Base-by-base conservation (phyloP, 2,888 invertebrate genomes). In the Conchocele bisecta region DNA sequence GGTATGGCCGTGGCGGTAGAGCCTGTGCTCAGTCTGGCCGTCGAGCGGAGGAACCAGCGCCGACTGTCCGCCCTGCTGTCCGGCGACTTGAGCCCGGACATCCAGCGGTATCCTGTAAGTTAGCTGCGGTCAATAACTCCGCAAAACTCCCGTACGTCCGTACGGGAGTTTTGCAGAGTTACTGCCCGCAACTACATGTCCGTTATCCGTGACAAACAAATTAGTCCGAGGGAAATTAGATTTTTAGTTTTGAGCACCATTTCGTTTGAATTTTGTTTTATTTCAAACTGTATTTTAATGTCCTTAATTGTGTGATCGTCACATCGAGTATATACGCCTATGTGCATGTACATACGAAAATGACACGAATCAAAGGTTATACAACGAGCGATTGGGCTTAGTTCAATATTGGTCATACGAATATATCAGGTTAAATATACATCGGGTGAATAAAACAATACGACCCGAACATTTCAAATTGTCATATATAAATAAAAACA, bases 51-150 rank as follows among this genome's bases (percentile, higher is more conserved):
- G 42, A 66, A 48, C 41, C 72, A 76, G 22, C 60, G 76, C 22
- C 51, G 76, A 20, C 65, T 76, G 1, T 41, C 69, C 20, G 76
- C 76, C 5, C 41, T 76, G n/a, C 13, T 76, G 35, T 29, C 54
- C n/a, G 42, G 7, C 24, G 76, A 76, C 15, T 20, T 17, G 4
- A 58, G 58, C 11, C 44, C 61, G 11, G 73, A 76, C 11, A 41
- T 69, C 17, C 63, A 66, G 41, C 57, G 57, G 26, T 73, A 42
- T 29, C 66, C 72, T 15, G 76, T 76, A 67, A 76, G 76, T 60
- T 15, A n/a, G n/a, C n/a, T n/a, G n/a, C n/a, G n/a, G n/a, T n/a
- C n/a, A n/a, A n/a, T n/a, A n/a, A n/a, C n/a, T n/a, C n/a, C n/a
- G n/a, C n/a, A n/a, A n/a, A n/a, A n/a, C n/a, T n/a, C n/a, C n/a